phyloP scores from a whole-genome alignment of 2,113 vertebrate species.

The Pseudorasbora parva region DNA sequence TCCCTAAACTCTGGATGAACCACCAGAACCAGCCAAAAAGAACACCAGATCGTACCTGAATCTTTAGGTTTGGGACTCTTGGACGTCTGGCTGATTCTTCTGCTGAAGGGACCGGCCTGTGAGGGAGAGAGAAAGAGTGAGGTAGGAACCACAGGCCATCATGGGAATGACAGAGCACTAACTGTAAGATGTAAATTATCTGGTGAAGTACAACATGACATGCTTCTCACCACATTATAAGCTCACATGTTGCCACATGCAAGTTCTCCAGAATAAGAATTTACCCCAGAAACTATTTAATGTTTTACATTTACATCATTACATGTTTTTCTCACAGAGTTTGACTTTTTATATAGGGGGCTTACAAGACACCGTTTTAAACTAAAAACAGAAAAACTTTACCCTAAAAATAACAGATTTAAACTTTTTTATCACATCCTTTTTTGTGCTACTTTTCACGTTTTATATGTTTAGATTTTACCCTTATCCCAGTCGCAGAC shows the following conservation, averaged over 20 bases:
- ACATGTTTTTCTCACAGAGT: too few species aligned
- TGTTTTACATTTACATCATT: too few species aligned
- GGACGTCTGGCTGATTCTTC: slow-evolving; percentile 80
- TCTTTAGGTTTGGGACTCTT: slow-evolving; percentile 83
- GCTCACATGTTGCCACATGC: neutral
- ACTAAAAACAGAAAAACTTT: too few species aligned
- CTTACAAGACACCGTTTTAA: too few species aligned
- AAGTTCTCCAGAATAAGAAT: neutral
- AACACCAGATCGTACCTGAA: slow-evolving; percentile 78
- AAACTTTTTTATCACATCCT: too few species aligned
- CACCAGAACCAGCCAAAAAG: neutral
- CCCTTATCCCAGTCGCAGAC: too few species aligned
- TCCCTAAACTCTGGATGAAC: neutral
- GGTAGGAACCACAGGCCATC: neutral
- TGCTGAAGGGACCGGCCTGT: slow-evolving; percentile 82
- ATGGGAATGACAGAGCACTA: slow-evolving; percentile 22
- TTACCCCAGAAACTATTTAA: neutral
- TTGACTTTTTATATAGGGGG: too few species aligned
- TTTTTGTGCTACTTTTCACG: too few species aligned
- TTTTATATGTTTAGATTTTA: too few species aligned
- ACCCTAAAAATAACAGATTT: too few species aligned
- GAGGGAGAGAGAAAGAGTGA: neutral
- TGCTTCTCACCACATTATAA: neutral
- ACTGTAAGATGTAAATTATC: neutral
- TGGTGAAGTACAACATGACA: slow-evolving; percentile 16